Evolutionary conservation across 1,140 invertebrate species (phyloP), one percentile per base, ranked within the genome.

Genomic region (Drosophila bipectinata): DNA sequence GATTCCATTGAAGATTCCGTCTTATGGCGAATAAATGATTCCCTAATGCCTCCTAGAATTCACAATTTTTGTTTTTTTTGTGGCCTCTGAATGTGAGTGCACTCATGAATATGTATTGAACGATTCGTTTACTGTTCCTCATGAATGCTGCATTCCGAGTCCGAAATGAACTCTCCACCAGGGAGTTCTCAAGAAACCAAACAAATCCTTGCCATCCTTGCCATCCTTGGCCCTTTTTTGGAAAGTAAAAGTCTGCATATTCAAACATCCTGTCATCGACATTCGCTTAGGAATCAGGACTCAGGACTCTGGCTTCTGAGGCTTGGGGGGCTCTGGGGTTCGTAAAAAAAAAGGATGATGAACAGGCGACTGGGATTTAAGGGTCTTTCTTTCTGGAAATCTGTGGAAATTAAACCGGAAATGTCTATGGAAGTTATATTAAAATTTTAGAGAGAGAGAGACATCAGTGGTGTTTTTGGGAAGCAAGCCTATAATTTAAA

Each of bases 81-180:
- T 63, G 37, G 44, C 41, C 24, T 9, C 64, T 28, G 26, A 28
- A 28, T 28, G 18, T 48, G 67, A 71, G 69, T 71, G 67, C 67
- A 71, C 64, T 69, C 67, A 71, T 71, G 67, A 71, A 69, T 71
- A 71, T 69, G 67, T 57, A 71, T 69, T 47, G 67, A 71, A 49
- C 21, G 61, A 53, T 26, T 39, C 39, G 64, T 14, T 68, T 47
- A 47, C 30, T 28, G 37, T 21, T 24, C n/a, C n/a, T 18, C 44
- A 8, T 18, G 44, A 37, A 53, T 44, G 14, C 41, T 15, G n/a
- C 41, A 10, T 15, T 15, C 30, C 5, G 28, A 28, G n/a, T 24
- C n/a, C 48, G 26, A 34, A 34, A 34, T 37, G 34, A 37, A 37
- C 34, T 12, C 10, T 37, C 34, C 10, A 12, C 34, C 34, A 12